These are phyloP conservation scores for Romanogobio albipinnatus DNA, from an alignment of 2,113 vertebrate genomes.

Conservation along the genomic window DNA sequence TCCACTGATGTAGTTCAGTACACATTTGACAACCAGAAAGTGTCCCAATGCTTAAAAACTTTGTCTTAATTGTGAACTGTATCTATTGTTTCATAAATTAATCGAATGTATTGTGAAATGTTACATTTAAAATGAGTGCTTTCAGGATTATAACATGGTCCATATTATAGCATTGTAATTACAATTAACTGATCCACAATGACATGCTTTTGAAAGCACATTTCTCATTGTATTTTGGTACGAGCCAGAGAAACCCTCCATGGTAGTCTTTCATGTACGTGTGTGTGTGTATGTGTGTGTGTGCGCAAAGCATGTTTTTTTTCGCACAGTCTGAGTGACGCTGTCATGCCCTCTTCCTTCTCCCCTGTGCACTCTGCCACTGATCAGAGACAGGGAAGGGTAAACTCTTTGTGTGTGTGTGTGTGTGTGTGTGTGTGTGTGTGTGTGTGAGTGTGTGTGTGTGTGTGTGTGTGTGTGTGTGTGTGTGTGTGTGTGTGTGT, in stretches of 20 bases:
- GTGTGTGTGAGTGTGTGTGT: conserved; percentile 33
- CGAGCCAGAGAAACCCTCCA: neutral
- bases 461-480: conserved; percentile 10
- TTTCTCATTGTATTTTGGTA: neutral
- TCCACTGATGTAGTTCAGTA: too few relatives aligned
- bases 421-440: conserved; percentile 26
- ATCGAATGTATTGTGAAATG: neutral
- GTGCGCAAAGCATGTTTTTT: conserved; percentile 15
- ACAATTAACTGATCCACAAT: conserved; percentile 2
- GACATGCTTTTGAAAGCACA: neutral
- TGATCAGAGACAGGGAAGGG: conserved; percentile 60
- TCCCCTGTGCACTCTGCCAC: conserved; percentile 55
- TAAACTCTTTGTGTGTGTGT: conserved; percentile 42
- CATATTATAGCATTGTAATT: neutral
- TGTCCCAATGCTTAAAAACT: too few relatives aligned
- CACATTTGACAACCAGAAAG: too few relatives aligned
- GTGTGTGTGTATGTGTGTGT: neutral
- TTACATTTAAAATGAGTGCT: conserved; percentile 11
- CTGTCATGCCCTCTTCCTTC: conserved; percentile 56
- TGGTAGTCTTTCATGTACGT: conserved; percentile 19
- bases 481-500: conserved; percentile 28
- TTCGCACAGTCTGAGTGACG: conserved; percentile 53
- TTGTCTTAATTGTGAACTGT: too few relatives aligned
- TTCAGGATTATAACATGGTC: neutral
- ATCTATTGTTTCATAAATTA: neutral